Evolutionary conservation across 2,888 invertebrate species (phyloP).

Genomic region (Bedellia somnulentella): DNA sequence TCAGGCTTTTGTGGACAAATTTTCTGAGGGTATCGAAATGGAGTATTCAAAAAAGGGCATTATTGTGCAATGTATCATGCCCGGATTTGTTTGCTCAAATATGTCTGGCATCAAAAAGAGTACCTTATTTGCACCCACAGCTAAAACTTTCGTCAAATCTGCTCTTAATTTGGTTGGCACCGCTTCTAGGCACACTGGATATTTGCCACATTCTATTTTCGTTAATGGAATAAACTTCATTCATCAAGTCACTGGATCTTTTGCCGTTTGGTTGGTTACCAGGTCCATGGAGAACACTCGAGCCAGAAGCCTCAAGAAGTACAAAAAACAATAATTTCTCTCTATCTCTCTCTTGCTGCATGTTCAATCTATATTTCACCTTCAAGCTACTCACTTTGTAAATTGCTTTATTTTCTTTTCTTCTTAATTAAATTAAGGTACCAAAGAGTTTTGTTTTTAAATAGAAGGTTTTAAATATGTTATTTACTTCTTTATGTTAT

Average conservation of each 20-base stretch:
- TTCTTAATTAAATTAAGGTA: not conserved
- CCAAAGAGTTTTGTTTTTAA: not conserved
- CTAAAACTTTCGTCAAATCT: constrained; percentile 70
- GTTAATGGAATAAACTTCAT: constrained; percentile 48
- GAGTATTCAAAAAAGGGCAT: constrained; percentile 76
- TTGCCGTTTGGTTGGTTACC: constrained; percentile 64
- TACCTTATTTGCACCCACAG: constrained; percentile 74
- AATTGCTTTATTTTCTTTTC: not conserved
- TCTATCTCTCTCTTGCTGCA: constrained; percentile 10
- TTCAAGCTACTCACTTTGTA: constrained; percentile 7
- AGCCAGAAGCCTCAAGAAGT: constrained; percentile 58
- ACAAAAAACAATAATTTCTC: constrained; percentile 42
- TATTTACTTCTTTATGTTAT: too few species aligned
- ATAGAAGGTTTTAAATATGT: too few species aligned
- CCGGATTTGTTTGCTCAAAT: constrained; percentile 90
- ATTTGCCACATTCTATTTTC: constrained; percentile 69
- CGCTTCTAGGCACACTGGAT: constrained; percentile 71
- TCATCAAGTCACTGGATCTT: constrained; percentile 47
- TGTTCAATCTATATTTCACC: constrained; percentile 6
- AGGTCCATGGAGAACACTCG: constrained; percentile 69
- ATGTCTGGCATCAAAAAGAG: constrained; percentile 81
- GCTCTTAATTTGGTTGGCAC: constrained; percentile 74
- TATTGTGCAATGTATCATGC: constrained; percentile 78
- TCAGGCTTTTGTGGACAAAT: constrained; percentile 79
- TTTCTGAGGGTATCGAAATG: constrained; percentile 73